Conservation (phyloP, 2,888 invertebrate species). For the Mimas tiliae region DNA sequence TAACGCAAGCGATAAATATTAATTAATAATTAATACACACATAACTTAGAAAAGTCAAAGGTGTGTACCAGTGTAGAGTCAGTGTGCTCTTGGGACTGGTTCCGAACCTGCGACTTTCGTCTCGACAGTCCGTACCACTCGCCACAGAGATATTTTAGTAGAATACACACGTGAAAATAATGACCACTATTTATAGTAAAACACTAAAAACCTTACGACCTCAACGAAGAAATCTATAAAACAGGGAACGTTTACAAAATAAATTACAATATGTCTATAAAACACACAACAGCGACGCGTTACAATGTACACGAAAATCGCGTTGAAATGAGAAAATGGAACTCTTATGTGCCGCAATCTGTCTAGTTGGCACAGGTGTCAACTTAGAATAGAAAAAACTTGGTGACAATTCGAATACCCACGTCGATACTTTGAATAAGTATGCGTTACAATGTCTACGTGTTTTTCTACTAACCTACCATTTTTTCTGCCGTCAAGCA, state of each 20-base stretch:
- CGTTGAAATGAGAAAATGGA: constrained; percentile 34
- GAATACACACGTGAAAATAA: background rate
- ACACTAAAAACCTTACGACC: background rate
- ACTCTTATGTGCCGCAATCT: constrained; percentile 43
- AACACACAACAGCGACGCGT: constrained; percentile 35
- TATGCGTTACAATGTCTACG: background rate
- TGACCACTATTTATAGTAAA: background rate
- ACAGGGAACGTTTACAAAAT: constrained; percentile 4
- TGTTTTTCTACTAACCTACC: background rate
- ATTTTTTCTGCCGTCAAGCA: too few relatives aligned
- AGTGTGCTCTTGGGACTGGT: too few relatives aligned
- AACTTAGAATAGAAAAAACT: constrained; percentile 29
- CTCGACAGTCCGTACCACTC: too few relatives aligned
- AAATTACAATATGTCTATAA: constrained; percentile 20
- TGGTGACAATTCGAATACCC: constrained; percentile 24
- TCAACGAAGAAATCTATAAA: constrained; percentile 9
- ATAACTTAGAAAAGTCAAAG: too few relatives aligned
- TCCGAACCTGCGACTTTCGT: too few relatives aligned
- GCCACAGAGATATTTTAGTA: too few relatives aligned
- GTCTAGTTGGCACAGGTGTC: constrained; percentile 45
- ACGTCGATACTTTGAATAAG: background rate
- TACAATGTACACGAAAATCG: constrained; percentile 37
- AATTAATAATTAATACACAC: too few relatives aligned
- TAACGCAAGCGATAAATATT: too few relatives aligned
- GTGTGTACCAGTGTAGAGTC: too few relatives aligned